Base-by-base conservation (phyloP, 2,888 invertebrate genomes). In the Cylloceria caligata region DNA sequence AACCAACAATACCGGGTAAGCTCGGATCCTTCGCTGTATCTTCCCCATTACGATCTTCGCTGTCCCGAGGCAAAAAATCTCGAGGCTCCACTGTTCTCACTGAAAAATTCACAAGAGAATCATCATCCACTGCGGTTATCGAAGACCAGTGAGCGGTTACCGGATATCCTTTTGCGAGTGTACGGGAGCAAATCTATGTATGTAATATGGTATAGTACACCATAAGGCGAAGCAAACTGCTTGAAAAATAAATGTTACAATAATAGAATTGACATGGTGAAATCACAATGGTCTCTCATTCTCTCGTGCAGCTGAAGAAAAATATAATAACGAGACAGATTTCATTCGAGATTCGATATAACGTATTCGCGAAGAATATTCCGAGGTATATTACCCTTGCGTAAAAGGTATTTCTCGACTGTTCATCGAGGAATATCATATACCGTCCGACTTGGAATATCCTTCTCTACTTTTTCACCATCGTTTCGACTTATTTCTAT, bases 81-180 rank as follows among this genome's bases (percentile, higher is more conserved):
- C 65, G 49, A 21, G 42, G 65, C 45, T 79, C 71, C 36, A 60
- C 39, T 34, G 67, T 76, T 13, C 34, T n/a, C 52, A 30, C 82
- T 82, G 75, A 79, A 82, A 82, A 82, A 82, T 82, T 79, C 79
- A 82, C 72, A 60, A 24, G 19, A 75, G 75, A 72, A 82, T 82
- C 79, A 82, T 75, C 78, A 67, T 79, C 62, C 34, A 49, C 65
- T 71, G 36, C n/a, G 68, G 52, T 76, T 73, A 69, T 68, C 45
- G 73, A 42, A 77, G 19, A 30, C 11, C 24, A 49, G 19, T 7
- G 55, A 16, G 19, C 13, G 13, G 5, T 16, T 11, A 39, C 57
- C 3, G 9, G 11, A 39, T 39, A n/a, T 42, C 4, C 9, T 7
- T 19, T 13, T 47, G 13, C 4, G 57, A 1, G 21, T 34, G 11